phyloP scores from a whole-genome alignment of 1,140 invertebrate species.

The Leptinotarsa undecemlineata region DNA sequence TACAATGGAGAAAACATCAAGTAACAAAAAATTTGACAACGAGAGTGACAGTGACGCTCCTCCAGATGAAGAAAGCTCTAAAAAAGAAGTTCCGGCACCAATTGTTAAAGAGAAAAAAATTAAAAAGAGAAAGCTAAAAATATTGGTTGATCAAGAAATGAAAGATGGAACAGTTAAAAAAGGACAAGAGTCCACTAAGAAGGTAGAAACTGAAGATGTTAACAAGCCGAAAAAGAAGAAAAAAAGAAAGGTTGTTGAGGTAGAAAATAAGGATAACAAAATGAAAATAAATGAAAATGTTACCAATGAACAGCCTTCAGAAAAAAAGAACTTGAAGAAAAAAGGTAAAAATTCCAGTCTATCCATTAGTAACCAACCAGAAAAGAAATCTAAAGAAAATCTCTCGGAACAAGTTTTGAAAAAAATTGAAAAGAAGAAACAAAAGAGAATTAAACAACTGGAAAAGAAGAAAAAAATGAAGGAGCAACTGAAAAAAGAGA shows the following conservation, averaged over 20 bases:
- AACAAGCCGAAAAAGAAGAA: slow-evolving; percentile 15
- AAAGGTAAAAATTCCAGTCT: slow-evolving; percentile 23
- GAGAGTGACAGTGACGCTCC: slow-evolving; percentile 42
- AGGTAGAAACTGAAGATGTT: background rate
- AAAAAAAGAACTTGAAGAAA: slow-evolving; percentile 21
- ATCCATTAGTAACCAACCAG: background rate
- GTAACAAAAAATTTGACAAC: background rate
- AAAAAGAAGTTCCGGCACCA: slow-evolving; percentile 34
- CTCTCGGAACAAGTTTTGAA: slow-evolving; percentile 35
- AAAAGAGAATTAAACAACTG: slow-evolving; percentile 32
- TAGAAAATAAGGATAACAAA: slow-evolving; percentile 33
- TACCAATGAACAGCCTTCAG: background rate
- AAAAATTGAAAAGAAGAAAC: slow-evolving; percentile 42
- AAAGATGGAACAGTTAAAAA: slow-evolving; percentile 18
- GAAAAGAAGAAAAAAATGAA: slow-evolving; percentile 34
- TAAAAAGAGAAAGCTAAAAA: slow-evolving; percentile 32
- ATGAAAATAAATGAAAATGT: slow-evolving; percentile 36
- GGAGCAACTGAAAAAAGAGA: slow-evolving; percentile 15
- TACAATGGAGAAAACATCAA: background rate
- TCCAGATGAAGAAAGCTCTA: slow-evolving; percentile 37
- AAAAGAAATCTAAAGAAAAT: slow-evolving; percentile 34
- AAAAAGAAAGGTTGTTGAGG: slow-evolving; percentile 22
- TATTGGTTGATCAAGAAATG: slow-evolving; percentile 15
- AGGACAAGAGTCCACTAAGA: slow-evolving; percentile 27
- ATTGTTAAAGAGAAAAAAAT: slow-evolving; percentile 30